phyloP scores from a whole-genome alignment of 2,113 vertebrate species.

The Halichoerus grypus region DNA sequence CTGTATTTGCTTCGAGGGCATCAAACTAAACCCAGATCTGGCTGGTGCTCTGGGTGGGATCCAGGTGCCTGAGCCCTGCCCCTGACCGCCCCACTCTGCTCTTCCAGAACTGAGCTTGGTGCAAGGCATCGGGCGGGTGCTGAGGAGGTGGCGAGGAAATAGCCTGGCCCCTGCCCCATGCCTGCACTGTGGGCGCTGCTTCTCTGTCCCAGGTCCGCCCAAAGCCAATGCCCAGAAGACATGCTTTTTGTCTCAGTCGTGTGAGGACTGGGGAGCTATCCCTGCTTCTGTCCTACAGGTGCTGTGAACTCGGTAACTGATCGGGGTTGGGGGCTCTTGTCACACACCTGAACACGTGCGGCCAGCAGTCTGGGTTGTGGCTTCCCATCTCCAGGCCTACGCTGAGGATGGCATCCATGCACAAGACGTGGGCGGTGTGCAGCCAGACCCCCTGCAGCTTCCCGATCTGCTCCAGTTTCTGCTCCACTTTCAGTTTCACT shows the following conservation, averaged over 20 bases:
- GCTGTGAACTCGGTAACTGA: no score
- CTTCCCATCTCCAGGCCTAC: slow-evolving; percentile 96
- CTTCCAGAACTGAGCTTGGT: accelerated
- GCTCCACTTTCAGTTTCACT: slow-evolving; percentile 94
- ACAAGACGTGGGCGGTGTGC: slow-evolving; percentile 94
- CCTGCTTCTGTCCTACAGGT: background rate
- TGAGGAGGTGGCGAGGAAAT: background rate
- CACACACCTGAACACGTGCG: slow-evolving; percentile 92
- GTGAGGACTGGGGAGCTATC: accelerated
- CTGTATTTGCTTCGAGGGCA: background rate
- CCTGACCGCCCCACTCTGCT: accelerated
- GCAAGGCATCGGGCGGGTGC: accelerated
- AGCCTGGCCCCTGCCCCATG: accelerated
- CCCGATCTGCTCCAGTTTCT: slow-evolving; percentile 95
- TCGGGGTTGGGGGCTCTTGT: background rate
- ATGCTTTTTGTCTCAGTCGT: background rate
- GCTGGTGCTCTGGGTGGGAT: background rate
- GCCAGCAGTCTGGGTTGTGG: slow-evolving; percentile 96
- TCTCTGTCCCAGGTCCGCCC: background rate
- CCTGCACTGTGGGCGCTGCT: accelerated
- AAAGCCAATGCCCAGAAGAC: background rate
- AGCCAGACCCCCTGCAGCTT: slow-evolving; percentile 92
- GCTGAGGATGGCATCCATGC: slow-evolving; percentile 96
- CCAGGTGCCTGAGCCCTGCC: background rate
- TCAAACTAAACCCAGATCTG: background rate